These are phyloP conservation scores for Caenorhabditis japonica DNA, from an alignment of 2,888 invertebrate species.

Conservation along the genomic window DNA sequence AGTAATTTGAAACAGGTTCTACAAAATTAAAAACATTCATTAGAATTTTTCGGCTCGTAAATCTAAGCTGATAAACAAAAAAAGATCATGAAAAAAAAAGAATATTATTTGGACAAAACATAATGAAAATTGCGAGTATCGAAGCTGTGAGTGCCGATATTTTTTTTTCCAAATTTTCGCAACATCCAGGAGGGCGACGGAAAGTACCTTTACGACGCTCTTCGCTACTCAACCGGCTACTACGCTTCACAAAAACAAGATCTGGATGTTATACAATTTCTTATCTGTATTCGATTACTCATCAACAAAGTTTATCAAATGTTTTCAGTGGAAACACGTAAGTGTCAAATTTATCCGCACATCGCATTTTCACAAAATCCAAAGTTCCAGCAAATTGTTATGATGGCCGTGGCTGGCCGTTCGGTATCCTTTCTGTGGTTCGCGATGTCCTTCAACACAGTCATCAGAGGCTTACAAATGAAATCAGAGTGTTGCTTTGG, in stretches of 20 bases:
- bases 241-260: constrained; percentile 14
- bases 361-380: too few species aligned
- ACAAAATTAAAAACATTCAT: too few species aligned
- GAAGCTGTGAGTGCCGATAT: too few species aligned
- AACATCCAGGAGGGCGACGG: constrained; percentile 11
- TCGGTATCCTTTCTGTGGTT: constrained; percentile 29
- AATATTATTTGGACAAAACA: too few species aligned
- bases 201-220: constrained; percentile 14
- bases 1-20: too few species aligned
- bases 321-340: constrained; percentile 8
- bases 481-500: constrained; percentile 22
- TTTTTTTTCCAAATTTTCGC: not conserved
- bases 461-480: constrained; percentile 15
- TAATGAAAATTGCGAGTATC: too few species aligned
- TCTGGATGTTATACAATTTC: constrained; percentile 22
- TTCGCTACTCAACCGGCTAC: constrained; percentile 15
- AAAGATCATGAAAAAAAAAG: too few species aligned
- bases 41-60: too few species aligned
- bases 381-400: not conserved
- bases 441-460: constrained; percentile 21
- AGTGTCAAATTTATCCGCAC: not conserved
- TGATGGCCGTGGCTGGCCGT: constrained; percentile 32
- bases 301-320: constrained; percentile 10
- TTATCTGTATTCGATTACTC: constrained; percentile 1
- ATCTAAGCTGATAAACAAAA: too few species aligned